Conservation (phyloP, 23 tunicate genomes). For the Styela plicata region DNA sequence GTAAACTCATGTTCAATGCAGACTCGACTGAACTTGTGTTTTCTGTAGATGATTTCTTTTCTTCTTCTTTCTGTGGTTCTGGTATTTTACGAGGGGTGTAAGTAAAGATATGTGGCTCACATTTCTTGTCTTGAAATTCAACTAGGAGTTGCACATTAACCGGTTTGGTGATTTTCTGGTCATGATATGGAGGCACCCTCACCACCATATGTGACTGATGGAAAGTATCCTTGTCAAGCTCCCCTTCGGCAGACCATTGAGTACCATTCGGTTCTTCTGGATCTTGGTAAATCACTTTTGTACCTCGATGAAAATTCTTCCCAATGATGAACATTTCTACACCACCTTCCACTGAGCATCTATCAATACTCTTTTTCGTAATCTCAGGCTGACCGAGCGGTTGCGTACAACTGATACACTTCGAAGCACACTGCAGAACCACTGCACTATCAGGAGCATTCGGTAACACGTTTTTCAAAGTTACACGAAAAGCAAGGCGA, state of each 20-base stretch:
- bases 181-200: conserved; percentile 78
- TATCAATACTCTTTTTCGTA: conserved; percentile 63
- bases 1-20: conserved; percentile 23
- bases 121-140: conserved; percentile 64
- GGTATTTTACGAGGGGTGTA: conserved; percentile 46
- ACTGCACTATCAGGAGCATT: neutral
- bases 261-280: conserved; percentile 89
- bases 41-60: conserved; percentile 3
- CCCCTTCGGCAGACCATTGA: conserved; percentile 76
- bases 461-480: conserved; percentile 33
- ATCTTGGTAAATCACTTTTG: conserved; percentile 82
- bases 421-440: conserved; percentile 60
- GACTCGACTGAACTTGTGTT: neutral
- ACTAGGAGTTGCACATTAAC: conserved; percentile 86
- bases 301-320: conserved; percentile 75
- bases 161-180: conserved; percentile 62
- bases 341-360: conserved; percentile 81
- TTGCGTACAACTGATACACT: conserved; percentile 92
- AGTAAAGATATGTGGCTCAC: conserved; percentile 93
- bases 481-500: conserved; percentile 85
- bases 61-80: neutral
- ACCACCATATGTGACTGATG: conserved; percentile 89
- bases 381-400: conserved; percentile 99
- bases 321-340: conserved; percentile 93
- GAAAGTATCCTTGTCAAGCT: conserved; percentile 77